Base-by-base conservation (phyloP, 2,113 vertebrate genomes). In the Notechis scutatus region DNA sequence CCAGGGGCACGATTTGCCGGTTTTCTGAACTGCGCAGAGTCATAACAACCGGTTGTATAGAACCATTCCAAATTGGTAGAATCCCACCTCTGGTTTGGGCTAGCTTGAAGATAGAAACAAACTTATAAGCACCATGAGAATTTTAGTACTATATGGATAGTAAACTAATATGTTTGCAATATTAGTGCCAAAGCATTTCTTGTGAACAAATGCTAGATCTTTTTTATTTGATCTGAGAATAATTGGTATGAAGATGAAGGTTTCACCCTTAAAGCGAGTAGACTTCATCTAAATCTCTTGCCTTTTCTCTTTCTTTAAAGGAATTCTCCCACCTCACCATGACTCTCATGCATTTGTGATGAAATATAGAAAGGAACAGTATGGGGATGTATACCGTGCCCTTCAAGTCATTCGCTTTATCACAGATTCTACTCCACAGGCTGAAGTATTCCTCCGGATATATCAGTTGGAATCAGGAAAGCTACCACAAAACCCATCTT, bases 291-390 rank as follows among this genome's bases (percentile, higher is more conserved):
- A 3, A 45, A 20, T 55, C n/a, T 24, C 50, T 55, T 5, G 2
- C 14, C 23, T 14, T 85, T n/a, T 87, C 88, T 47, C 5, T 14
- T 42, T 14, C 59, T 90, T 93, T 93, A 18, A 92, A 99, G 99
- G 99, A 54, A 98, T 99, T 95, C 96, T 99, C 87, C 99, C 99
- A 64, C 98, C 98, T 15, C 98, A 99, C 96, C 98, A 98, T 1
- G 98, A 99, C 89, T 99, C 99, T 91, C 99, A 99, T 1, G 2
- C 96, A n/a, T 96, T 98, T 97, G 99, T 99, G 94, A 98, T 98
- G 96, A 96, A 94, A 52, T 99, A 98, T 95, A 97, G 98, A 61
- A 97, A 96, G 95, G 98, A 99, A 91, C 99, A 99, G 96, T 99
- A 98, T 95, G 95, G 97, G 74, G 99, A 99, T 57, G 18, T 99